A percentile compares a stretch with the other conserved stretches of the same genome.
Conservation (phyloP, 2,113 vertebrate species). For the Myotis yumanensis region DNA sequence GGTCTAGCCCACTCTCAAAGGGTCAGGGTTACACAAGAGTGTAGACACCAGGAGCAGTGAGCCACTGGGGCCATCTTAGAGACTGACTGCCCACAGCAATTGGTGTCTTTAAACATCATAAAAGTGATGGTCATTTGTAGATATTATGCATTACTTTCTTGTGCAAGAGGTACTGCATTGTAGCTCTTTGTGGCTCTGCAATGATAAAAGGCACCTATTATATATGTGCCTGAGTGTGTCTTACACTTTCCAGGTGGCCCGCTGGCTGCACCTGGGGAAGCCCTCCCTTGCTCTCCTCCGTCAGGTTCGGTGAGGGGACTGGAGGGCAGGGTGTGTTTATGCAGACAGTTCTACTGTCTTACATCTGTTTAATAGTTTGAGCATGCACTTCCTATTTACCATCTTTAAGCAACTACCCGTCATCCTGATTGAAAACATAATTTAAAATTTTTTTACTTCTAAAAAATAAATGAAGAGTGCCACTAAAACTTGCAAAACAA, state of each 20-base stretch:
- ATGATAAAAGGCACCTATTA: background rate
- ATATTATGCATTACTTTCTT: background rate
- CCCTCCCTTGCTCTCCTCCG: background rate
- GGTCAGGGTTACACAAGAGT: background rate
- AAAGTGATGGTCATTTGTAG: background rate
- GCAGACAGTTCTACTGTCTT: background rate
- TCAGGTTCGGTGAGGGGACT: background rate
- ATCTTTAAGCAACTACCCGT: slow-evolving; percentile 56
- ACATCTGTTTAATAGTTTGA: slow-evolving; percentile 22
- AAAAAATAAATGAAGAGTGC: slow-evolving; percentile 54
- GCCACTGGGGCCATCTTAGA: background rate
- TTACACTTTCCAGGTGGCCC: background rate
- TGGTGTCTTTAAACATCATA: background rate
- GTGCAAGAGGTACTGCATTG: background rate
- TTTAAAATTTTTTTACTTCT: slow-evolving; percentile 55
- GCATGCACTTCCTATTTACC: background rate
- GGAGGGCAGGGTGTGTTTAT: background rate
- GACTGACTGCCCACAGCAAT: background rate
- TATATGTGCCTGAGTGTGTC: background rate
- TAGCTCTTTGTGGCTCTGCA: background rate
- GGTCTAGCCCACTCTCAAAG: background rate
- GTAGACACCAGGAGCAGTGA: background rate
- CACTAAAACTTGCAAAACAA: slow-evolving; percentile 43
- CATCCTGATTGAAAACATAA: slow-evolving; percentile 56
- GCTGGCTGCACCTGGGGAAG: background rate